Evolutionary conservation across 2,113 vertebrate species (phyloP), one percentile per base, ranked within the genome.

Genomic region (Onychorhynchus coronatus): DNA sequence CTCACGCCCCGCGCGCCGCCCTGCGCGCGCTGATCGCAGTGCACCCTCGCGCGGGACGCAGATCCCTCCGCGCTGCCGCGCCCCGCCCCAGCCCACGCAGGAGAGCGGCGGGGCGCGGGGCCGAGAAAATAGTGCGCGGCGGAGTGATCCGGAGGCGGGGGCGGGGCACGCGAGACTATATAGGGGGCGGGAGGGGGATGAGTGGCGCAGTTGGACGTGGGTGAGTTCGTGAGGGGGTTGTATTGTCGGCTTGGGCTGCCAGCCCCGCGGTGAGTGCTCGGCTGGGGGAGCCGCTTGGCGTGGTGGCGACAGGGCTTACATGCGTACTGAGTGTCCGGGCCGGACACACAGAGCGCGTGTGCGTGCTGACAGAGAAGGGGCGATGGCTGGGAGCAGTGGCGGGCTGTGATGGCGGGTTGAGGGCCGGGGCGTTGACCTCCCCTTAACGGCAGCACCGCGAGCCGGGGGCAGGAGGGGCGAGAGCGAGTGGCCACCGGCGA

Each of bases 201-300:
- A 21, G 88, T 79, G 81, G 90, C 74, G 88, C 11, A 97, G 70
- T 93, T 12, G 52, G 8, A 0, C 11, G 1, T 12, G 17, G 1
- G 7, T 22, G 0, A 8, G 2, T 0, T 0, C 0, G 0, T 0
- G 0, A 0, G 0, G 1, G 1, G 0, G 1, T 2, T 2, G 0
- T 19, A 2, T 0, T 6, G 9, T 17, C 0, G 1, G 14, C 1
- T n/a, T 16, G 11, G 41, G 6, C 2, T 14, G 17, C 6, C 31
- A 14, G 53, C 14, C 7, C 20, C 5, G 22, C 2, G 87, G 93
- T 97, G 89, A 91, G 96, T 68, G 44, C 5, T 12, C 4, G 6
- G 15, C 5, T 37, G 24, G 13, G 13, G 33, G 16, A 28, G 31
- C 17, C 5, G 11, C 7, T 24, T 15, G 13, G 8, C 4, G 11